phyloP scores from a whole-genome alignment of 2,113 vertebrate species.

The Zosterops pallidus region DNA sequence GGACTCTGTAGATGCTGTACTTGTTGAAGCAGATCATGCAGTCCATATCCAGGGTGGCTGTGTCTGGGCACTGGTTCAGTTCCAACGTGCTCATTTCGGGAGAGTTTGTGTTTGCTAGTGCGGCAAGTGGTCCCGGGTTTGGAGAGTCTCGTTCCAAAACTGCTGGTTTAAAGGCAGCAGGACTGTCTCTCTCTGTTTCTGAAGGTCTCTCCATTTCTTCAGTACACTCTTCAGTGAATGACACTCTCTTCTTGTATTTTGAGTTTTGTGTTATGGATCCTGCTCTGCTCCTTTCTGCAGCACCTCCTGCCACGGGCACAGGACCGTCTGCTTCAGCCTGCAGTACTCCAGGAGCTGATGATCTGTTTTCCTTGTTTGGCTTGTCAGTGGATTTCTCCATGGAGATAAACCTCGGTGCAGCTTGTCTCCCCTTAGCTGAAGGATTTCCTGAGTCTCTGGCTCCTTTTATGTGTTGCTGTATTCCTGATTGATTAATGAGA shows the following conservation, averaged over 20 bases:
- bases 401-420: neutral
- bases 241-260: accelerated
- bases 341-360: neutral
- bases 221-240: neutral
- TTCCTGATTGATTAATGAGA: slow-evolving; percentile 7
- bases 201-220: neutral
- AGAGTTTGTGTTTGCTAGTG: accelerated
- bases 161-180: neutral
- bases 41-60: slow-evolving; percentile 38
- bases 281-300: neutral
- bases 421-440: neutral
- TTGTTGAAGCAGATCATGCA: slow-evolving; percentile 78
- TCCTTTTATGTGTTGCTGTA: slow-evolving; percentile 9
- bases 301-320: accelerated
- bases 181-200: neutral
- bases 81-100: accelerated
- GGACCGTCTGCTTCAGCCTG: neutral
- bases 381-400: slow-evolving; percentile 5
- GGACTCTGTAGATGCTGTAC: slow-evolving; percentile 59
- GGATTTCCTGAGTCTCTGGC: neutral
- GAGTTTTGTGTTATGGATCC: accelerated
- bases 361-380: neutral
- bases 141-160: neutral
- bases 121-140: neutral
- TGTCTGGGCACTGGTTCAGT: neutral